Base-by-base conservation (phyloP, 92 coral and sea anemone genomes). In the Isaurus tuberculatus region DNA sequence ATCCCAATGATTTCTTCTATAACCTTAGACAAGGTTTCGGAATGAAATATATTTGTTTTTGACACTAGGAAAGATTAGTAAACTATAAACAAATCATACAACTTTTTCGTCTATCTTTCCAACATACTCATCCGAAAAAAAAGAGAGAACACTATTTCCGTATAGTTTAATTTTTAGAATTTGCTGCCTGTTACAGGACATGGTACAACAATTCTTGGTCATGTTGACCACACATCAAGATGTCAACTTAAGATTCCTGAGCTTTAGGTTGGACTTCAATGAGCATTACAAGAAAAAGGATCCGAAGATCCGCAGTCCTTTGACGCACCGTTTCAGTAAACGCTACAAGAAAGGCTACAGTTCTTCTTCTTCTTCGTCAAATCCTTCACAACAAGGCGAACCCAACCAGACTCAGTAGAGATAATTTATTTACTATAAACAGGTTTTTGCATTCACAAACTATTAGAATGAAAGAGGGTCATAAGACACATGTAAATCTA, bases 231-330 rank as follows among this genome's bases (percentile, higher is more conserved):
- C 95, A 71, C 99, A 97, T 73, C 98, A 94, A 79, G 99, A 97
- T 70, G 95, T 91, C 83, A 97, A 93, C 84, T 89, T 97, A n/a
- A 89, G 99, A 61, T 94, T 94, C 79, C 89, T 97, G 11, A 97
- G 99, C 83, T 97, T 97, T 72, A 89, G 99, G 32, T 90, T 97
- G 57, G 99, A 97, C 89, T 97, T 97, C 89, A 97, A 97, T 49
- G 99, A 97, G 81, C 99, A 97, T 86, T 97, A 97, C 98, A 97
- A 97, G 90, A 94, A 94, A 31, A 92, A 92, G 55, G 99, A 97
- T 27, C 99, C 99, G 33, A 94, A 91, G 71, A 83, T 97, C 48
- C 88, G 96, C 58, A 94, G 97, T 33, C 95, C 99, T 16, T 89
- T 97, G 29, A 94, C 99, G n/a, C 98, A 93, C 61, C 86, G 98